Conservation (phyloP, 2,888 invertebrate genomes). For the Gastracanthus pulcherrimus region DNA sequence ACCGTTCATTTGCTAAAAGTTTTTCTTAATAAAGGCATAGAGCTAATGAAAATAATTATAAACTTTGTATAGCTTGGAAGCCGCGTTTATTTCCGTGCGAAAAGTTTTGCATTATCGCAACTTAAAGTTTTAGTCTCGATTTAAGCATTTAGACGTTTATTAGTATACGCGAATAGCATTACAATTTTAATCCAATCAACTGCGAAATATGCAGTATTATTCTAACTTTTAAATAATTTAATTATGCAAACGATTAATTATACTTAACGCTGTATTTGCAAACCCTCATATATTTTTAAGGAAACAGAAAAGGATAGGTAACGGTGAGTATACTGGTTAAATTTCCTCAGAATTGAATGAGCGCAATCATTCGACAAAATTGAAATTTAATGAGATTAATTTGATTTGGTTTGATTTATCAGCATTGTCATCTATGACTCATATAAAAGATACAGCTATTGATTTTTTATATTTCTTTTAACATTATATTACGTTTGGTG, state of each 20-base stretch:
- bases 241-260: neutral
- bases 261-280: neutral
- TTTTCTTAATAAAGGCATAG: no score
- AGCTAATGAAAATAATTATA: slow-evolving; percentile 5
- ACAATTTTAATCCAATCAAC: no score
- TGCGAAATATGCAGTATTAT: neutral
- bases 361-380: neutral
- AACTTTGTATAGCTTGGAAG: neutral
- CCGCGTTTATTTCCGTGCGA: neutral
- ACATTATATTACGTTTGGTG: no score
- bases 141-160: neutral
- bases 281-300: no score
- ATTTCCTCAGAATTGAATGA: neutral
- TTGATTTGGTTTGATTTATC: neutral
- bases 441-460: no score
- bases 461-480: no score
- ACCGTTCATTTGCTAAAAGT: neutral
- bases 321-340: neutral
- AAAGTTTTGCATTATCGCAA: neutral
- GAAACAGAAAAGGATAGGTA: neutral
- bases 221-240: neutral
- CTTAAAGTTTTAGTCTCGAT: neutral
- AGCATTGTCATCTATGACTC: neutral
- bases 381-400: neutral
- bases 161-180: no score